These are phyloP conservation scores for Melanotaenia pygmaea DNA, from an alignment of 2,797 vertebrate species.

Conservation along the genomic window DNA sequence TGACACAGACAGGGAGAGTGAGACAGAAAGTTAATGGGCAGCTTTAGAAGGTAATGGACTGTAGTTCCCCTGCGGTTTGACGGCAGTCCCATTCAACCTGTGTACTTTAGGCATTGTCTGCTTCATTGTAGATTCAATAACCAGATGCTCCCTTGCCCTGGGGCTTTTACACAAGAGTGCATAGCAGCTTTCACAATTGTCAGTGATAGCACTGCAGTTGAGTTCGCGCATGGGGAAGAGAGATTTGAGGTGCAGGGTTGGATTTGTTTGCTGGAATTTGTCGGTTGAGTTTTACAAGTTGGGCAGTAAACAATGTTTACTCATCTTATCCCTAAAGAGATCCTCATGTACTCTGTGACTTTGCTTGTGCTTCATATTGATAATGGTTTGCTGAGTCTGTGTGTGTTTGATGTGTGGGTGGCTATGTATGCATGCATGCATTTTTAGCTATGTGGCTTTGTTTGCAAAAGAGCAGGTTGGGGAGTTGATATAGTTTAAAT, in stretches of 20 bases:
- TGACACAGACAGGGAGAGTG: constrained; percentile 39
- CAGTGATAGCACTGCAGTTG: background rate
- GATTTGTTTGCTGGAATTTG: background rate
- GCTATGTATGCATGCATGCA: constrained; percentile 17
- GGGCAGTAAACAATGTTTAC: background rate
- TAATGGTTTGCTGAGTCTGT: constrained; percentile 2
- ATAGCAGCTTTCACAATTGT: constrained; percentile 33
- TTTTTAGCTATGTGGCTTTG: constrained; percentile 43
- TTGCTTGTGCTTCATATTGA: constrained; percentile 2
- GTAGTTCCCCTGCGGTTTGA: constrained; percentile 70
- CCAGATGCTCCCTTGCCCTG: constrained; percentile 59
- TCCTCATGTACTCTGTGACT: background rate
- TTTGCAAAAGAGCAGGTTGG: constrained; percentile 64
- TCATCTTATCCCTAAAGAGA: background rate
- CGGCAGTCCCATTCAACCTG: constrained; percentile 62
- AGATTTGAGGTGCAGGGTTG: background rate
- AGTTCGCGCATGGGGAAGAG: constrained; percentile 15
- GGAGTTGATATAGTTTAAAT: constrained; percentile 32
- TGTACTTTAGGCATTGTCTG: constrained; percentile 66
- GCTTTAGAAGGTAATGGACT: constrained; percentile 77
- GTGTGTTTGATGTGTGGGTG: constrained; percentile 46
- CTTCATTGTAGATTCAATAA: constrained; percentile 61
- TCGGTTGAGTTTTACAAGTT: constrained; percentile 3
- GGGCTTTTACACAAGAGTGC: constrained; percentile 33
- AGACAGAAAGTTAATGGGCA: constrained; percentile 66